phyloP scores from a whole-genome alignment of 2,113 vertebrate species.

The Syrrhaptes paradoxus region DNA sequence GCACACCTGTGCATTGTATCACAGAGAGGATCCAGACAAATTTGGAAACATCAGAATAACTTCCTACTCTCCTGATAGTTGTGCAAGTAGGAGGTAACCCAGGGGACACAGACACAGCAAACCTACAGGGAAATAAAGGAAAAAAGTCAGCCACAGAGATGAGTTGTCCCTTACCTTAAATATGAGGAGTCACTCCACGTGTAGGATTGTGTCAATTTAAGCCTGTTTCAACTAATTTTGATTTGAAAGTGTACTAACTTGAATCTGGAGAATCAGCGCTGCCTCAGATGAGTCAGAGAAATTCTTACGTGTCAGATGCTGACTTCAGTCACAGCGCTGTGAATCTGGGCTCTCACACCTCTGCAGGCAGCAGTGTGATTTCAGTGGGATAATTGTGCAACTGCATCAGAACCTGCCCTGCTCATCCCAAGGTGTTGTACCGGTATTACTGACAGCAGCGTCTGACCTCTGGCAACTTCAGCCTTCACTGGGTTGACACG shows the following conservation, averaged over 20 bases:
- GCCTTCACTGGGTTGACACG: neutral
- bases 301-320: conserved; percentile 9
- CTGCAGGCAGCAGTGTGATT: neutral
- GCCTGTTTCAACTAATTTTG: neutral
- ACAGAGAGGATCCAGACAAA: neutral
- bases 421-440: neutral
- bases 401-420: neutral
- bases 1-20: neutral
- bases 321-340: neutral
- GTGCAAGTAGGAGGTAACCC: neutral
- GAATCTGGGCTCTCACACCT: neutral
- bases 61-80: neutral
- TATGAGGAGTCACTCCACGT: neutral
- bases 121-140: neutral
- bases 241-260: neutral
- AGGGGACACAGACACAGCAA: neutral
- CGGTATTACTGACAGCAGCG: neutral
- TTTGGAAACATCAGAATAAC: neutral
- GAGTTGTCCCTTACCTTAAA: neutral
- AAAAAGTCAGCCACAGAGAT: neutral
- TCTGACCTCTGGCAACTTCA: neutral
- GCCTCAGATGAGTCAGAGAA: conserved; percentile 38
- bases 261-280: neutral
- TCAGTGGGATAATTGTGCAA: neutral
- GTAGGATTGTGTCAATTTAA: neutral